A percentile compares a stretch with the other conserved stretches of the same genome.
Conservation (phyloP, 2,888 invertebrate species). For the Tanytarsus gracilentus region DNA sequence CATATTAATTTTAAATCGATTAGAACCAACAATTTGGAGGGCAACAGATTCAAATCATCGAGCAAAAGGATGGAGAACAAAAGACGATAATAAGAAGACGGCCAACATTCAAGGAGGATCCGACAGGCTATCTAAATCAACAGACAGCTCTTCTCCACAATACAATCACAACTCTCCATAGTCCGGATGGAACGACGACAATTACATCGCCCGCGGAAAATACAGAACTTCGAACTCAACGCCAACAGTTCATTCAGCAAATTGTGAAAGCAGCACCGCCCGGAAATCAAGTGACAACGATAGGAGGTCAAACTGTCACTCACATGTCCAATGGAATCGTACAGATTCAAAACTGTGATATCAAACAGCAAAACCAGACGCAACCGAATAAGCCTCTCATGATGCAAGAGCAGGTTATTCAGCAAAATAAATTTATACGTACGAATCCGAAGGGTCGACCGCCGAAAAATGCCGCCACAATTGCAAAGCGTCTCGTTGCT, state of each 20-base stretch:
- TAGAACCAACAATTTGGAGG: not conserved
- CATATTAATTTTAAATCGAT: too few relatives aligned
- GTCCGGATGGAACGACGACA: constrained; percentile 35
- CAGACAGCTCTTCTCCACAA: constrained; percentile 80
- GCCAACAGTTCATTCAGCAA: constrained; percentile 19
- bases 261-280: not conserved
- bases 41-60: constrained; percentile 23
- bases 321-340: constrained; percentile 36
- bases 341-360: constrained; percentile 35
- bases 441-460: constrained; percentile 30
- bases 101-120: constrained; percentile 85
- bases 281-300: constrained; percentile 31
- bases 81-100: constrained; percentile 37
- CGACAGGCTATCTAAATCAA: constrained; percentile 81
- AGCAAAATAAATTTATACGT: constrained; percentile 37
- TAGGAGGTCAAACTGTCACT: constrained; percentile 35
- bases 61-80: constrained; percentile 12
- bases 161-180: constrained; percentile 52
- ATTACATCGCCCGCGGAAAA: constrained; percentile 16
- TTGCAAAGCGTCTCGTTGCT: constrained; percentile 39
- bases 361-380: constrained; percentile 29
- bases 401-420: constrained; percentile 26
- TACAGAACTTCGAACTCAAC: not conserved
- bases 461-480: constrained; percentile 34
- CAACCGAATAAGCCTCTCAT: constrained; percentile 13